These are phyloP conservation scores for Alethe castanea DNA, from an alignment of 2,113 vertebrate species.

Conservation along the genomic window DNA sequence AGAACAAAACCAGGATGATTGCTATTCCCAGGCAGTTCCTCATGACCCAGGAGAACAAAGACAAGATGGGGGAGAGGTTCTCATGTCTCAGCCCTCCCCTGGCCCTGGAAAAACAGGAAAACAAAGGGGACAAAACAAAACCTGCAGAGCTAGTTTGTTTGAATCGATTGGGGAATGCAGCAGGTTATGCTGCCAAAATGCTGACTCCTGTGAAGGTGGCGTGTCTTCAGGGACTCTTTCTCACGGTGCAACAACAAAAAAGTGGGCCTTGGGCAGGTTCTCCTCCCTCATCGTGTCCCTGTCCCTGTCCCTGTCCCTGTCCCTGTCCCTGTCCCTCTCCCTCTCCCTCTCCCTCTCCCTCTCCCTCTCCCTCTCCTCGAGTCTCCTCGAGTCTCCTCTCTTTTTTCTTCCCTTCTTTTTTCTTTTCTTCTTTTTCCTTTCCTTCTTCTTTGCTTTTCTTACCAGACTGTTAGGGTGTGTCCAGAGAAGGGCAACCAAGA, in stretches of 20 bases:
- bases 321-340: too few relatives aligned
- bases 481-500: not conserved
- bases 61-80: not conserved
- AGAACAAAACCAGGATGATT: not conserved
- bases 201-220: accelerated
- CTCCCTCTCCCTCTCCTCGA: accelerated
- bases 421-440: too few relatives aligned
- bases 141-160: not conserved
- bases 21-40: not conserved
- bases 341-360: accelerated
- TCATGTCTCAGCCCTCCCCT: not conserved
- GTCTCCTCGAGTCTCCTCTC: too few relatives aligned
- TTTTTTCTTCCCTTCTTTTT: too few relatives aligned
- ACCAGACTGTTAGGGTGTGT: not conserved
- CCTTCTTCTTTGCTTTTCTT: too few relatives aligned
- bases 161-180: too few relatives aligned
- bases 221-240: accelerated
- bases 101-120: not conserved
- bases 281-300: not conserved
- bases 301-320: too few relatives aligned
- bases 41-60: not conserved
- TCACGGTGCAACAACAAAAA: accelerated
- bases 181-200: not conserved
- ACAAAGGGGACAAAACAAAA: not conserved
- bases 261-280: not conserved